Base-by-base conservation (phyloP, 2,113 vertebrate species). In the Dromaius novaehollandiae region DNA sequence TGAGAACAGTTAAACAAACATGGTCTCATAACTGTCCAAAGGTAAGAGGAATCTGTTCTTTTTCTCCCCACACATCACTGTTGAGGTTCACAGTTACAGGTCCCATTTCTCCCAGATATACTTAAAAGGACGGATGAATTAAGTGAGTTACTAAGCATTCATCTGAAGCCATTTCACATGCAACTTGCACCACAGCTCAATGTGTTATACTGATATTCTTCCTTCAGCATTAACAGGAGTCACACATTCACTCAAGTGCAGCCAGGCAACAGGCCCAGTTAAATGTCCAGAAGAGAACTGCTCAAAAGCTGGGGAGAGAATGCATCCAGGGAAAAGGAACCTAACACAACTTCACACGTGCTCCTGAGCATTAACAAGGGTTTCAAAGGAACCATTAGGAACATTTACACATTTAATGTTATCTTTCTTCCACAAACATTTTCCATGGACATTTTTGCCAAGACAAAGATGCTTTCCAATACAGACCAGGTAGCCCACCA, bases 51-150 rank as follows among this genome's bases (percentile, higher is more conserved):
- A 36, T 13, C 48, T 20, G 7, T 1, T 9, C 32, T n/a, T 36
- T 50, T 3, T 51, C 46, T 75, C 34, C n/a, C 9, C 28, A 13
- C 8, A 28, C 36, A 11, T 15, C 15, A 7, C 58, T 20, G 25
- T 3, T 0, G 0, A 40, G 26, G 66, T 74, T 56, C n/a, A 30
- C 34, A 13, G 53, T 24, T 18, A 4, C 1, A 3, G 12, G 2
- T 51, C 75, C 48, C 34, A 6, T 9, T 64, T 44, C 66, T 9
- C 17, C 10, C 21, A 9, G 42, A 22, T 9, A 82, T 6, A 34
- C 11, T 75, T 16, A 56, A 13, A 88, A 82, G 51, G 74, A 50
- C 75, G 4, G 15, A 51, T 25, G 36, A 76, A 20, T 58, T 4
- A 17, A 14, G 25, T 1, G 15, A 73, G 48, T 44, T 63, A 21